Evolutionary conservation across 1,140 invertebrate species (phyloP).

Genomic region (Pomacea maculata): DNA sequence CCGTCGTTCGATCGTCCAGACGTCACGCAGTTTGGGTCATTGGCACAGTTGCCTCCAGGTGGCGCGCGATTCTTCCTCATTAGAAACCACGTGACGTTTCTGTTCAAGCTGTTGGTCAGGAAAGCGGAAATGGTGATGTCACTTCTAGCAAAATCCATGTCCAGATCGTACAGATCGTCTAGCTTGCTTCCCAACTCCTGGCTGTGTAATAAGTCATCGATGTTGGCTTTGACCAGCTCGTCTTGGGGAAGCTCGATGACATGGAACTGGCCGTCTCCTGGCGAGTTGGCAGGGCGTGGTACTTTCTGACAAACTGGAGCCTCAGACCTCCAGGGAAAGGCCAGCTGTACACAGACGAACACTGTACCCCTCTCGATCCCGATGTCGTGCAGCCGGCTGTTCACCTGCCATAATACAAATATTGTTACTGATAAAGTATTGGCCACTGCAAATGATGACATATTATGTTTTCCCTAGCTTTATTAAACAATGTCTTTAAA

Average conservation of each 20-base stretch:
- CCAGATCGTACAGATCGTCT: constrained; percentile 19
- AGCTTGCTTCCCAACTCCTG: constrained; percentile 24
- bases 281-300: not conserved
- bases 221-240: not conserved
- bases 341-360: not conserved
- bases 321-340: not conserved
- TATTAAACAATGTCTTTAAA: constrained; percentile 4
- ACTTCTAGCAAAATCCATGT: constrained; percentile 27
- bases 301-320: not conserved
- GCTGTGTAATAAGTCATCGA: constrained; percentile 1
- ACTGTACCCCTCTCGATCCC: not conserved
- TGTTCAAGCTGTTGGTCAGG: constrained; percentile 1
- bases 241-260: constrained; percentile 17
- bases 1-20: not conserved
- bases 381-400: not conserved
- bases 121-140: constrained; percentile 19
- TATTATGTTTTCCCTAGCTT: not conserved
- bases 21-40: constrained; percentile 3
- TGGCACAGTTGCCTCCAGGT: not conserved
- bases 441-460: not conserved
- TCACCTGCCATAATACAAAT: not conserved
- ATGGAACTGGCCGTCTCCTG: not conserved
- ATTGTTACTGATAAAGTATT: not conserved
- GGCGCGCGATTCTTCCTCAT: constrained; percentile 14
- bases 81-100: constrained; percentile 28